Conservation (phyloP, 2,888 invertebrate genomes). For the Ormyrus rosae region DNA sequence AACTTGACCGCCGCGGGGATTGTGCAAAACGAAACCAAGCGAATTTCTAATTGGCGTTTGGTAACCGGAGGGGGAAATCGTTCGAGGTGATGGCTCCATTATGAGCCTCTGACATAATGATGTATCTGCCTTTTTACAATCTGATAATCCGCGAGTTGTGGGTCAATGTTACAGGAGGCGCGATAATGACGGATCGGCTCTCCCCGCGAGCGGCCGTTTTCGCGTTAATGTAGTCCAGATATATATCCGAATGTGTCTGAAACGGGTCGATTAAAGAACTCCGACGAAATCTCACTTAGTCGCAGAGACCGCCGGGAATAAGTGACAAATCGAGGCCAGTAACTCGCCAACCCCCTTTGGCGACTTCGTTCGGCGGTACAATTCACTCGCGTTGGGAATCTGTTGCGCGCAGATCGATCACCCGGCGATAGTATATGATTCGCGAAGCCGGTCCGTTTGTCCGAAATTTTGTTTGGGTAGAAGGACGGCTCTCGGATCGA, state of each 20-base stretch:
- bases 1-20: too few relatives aligned
- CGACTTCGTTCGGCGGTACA: not conserved
- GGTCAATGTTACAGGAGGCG: not conserved
- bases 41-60: too few relatives aligned
- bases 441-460: not conserved
- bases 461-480: too few relatives aligned
- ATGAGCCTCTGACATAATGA: too few relatives aligned
- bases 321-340: conserved; percentile 37
- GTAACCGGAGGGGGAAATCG: too few relatives aligned
- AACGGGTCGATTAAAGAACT: not conserved
- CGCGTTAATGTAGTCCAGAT: not conserved
- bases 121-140: too few relatives aligned
- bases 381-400: not conserved
- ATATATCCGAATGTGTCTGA: conserved; percentile 1
- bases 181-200: conserved; percentile 23
- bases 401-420: not conserved
- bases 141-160: too few relatives aligned
- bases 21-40: too few relatives aligned
- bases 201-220: not conserved
- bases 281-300: not conserved
- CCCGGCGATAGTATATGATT: not conserved
- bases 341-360: not conserved
- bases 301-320: not conserved
- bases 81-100: too few relatives aligned
- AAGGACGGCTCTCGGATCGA: too few relatives aligned